A percentile compares a stretch with the other conserved stretches of the same genome.
Conservation (phyloP, 2,113 vertebrate species). For the Cardinalis cardinalis region DNA sequence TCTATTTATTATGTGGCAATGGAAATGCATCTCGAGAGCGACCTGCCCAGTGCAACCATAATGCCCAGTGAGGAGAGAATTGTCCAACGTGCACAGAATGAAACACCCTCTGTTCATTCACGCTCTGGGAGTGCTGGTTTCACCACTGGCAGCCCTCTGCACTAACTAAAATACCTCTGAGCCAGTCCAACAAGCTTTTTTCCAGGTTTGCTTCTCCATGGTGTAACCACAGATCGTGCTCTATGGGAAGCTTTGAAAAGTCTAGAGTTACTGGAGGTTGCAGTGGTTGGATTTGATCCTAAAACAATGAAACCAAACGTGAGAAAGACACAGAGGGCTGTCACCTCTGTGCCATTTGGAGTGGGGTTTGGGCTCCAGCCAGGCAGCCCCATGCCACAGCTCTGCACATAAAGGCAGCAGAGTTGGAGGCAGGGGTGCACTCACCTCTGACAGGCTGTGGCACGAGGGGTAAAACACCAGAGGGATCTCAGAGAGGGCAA, state of each 20-base stretch:
- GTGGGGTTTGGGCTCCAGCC: slow-evolving; percentile 6
- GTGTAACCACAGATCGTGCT: not conserved
- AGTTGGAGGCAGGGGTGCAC: not conserved
- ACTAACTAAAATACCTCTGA: slow-evolving; percentile 28
- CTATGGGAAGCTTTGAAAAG: slow-evolving; percentile 8
- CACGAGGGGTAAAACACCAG: accelerated
- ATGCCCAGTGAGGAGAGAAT: not conserved
- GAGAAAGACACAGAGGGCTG: slow-evolving; percentile 54
- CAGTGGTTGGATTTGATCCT: slow-evolving; percentile 46
- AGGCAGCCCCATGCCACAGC: slow-evolving; percentile 36
- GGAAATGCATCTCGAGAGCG: not conserved
- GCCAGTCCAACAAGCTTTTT: slow-evolving; percentile 27
- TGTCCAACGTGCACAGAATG: not conserved
- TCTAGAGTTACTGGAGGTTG: slow-evolving; percentile 53
- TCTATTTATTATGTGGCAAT: slow-evolving; percentile 1
- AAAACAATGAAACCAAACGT: slow-evolving; percentile 51
- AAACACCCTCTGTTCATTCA: slow-evolving; percentile 27
- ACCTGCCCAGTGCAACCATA: not conserved
- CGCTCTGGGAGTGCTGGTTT: not conserved
- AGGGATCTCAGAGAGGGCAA: not conserved
- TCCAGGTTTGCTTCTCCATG: slow-evolving; percentile 33
- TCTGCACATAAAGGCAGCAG: slow-evolving; percentile 1
- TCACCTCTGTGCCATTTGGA: slow-evolving; percentile 28
- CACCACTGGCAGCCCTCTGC: slow-evolving; percentile 40
- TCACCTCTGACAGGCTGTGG: not conserved